phyloP scores from a whole-genome alignment of 2,113 vertebrate species.

The Apeltes quadracus region DNA sequence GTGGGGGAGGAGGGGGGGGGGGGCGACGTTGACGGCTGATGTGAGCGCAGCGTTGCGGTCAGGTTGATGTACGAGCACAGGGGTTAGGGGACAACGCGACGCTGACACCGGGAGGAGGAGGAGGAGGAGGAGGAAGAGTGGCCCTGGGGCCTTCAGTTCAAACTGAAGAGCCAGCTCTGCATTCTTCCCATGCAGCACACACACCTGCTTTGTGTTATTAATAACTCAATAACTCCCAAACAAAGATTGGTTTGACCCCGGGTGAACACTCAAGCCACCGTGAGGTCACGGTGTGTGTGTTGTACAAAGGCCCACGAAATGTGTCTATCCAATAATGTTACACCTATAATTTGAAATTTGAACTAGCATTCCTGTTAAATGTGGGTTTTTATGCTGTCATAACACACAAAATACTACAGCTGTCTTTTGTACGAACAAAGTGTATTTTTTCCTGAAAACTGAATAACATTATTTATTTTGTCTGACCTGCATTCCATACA shows the following conservation, averaged over 20 bases:
- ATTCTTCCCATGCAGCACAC: conserved; percentile 54
- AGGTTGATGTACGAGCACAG: conserved; percentile 76
- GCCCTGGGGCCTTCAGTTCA: conserved; percentile 61
- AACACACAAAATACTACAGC: neutral
- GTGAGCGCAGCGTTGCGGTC: conserved; percentile 55
- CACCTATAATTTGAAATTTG: neutral
- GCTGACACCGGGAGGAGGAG: conserved; percentile 70
- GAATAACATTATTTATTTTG: neutral
- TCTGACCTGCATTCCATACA: neutral
- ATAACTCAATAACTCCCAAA: conserved; percentile 49
- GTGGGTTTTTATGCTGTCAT: neutral
- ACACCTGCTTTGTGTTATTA: conserved; percentile 56
- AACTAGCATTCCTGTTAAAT: neutral
- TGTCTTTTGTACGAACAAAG: neutral
- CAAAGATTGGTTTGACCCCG: conserved; percentile 21
- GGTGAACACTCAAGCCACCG: conserved; percentile 10
- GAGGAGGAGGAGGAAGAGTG: conserved; percentile 63
- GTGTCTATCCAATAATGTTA: neutral
- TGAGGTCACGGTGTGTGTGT: neutral
- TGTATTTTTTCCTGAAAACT: neutral
- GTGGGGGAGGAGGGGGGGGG: conserved; percentile 6
- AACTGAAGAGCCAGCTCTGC: conserved; percentile 55
- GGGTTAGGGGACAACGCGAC: conserved; percentile 69
- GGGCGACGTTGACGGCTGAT: conserved; percentile 63
- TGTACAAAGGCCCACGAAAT: neutral